Base-by-base conservation (phyloP, 1,140 invertebrate species). In the Monomorium pharaonis region DNA sequence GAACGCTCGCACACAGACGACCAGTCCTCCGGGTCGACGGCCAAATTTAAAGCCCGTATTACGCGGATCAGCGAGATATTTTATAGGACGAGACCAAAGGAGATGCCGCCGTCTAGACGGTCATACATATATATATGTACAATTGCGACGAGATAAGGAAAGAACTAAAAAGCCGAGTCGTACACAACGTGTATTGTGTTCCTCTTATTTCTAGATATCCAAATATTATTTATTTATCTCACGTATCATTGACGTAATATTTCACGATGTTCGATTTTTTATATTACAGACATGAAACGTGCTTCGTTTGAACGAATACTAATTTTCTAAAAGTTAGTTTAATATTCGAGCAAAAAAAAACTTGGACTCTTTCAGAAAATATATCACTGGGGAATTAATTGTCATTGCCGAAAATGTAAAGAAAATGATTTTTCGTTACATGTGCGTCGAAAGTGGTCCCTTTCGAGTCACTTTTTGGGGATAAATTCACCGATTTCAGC, bases 21-120 rank as follows among this genome's bases (percentile, higher is more conserved):
- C 30, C 47, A 37, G 12, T 33, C 56, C 7, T n/a, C 30, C 37
- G 27, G 80, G 54, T 76, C 86, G 47, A 27, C 70, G 87, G 44
- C 54, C 86, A 60, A 89, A 86, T 88, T 88, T 89, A 74, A 75
- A 85, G 80, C 42, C 81, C 30, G 67, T 69, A 67, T 85, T 85
- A 78, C 74, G 47, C 47, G 80, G 72, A 85, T 88, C 80, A 65
- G 33, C 72, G 72, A 58, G 56, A 84, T 30, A 74, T 88, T 88
- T 85, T 70, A 84, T 47, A 56, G 14, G 44, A 56, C 70, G 42
- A 33, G 54, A 51, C 33, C 24, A 44, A 70, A 49, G 12, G 24
- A 42, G 24, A 42, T 18, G 37, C 37, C 44, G 78, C 33, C 44
- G 27, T 33, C 62, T 65, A 72, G 63, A 81, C 33, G 63, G 30